phyloP scores from a whole-genome alignment of 2,113 vertebrate genomes.

The Cyprinodon brontotheroides region DNA sequence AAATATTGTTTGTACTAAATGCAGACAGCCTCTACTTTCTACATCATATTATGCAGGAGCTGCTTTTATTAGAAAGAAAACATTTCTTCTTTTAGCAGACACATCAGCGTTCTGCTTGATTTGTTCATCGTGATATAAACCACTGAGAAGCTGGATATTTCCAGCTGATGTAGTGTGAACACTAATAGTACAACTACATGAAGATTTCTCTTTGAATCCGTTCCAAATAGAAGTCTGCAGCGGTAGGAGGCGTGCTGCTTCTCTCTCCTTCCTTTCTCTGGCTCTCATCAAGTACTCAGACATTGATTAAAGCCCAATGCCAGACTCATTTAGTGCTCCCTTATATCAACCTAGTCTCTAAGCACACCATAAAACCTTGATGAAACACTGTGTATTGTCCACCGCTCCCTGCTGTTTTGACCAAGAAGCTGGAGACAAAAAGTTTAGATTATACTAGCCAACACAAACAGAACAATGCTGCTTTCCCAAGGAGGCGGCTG shows the following conservation, averaged over 20 bases:
- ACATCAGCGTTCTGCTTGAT: conserved; percentile 33
- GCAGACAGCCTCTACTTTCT: conserved; percentile 26
- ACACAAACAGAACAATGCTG: conserved; percentile 30
- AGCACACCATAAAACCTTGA: conserved; percentile 18
- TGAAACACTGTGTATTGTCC: conserved; percentile 16
- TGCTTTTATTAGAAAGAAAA: conserved; percentile 32
- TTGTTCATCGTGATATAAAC: conserved; percentile 21
- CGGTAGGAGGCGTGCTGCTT: conserved; percentile 24
- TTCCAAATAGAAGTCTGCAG: conserved; percentile 1
- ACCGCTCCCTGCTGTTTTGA: conserved; percentile 16
- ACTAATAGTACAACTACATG: background rate
- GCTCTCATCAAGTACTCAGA: conserved; percentile 48
- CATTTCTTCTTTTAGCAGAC: conserved; percentile 44
- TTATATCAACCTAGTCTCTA: conserved; percentile 23
- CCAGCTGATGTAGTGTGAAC: background rate
- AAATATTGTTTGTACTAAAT: background rate
- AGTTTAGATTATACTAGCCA: conserved; percentile 31
- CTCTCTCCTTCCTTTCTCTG: conserved; percentile 26
- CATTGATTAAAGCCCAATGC: conserved; percentile 36
- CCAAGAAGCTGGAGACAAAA: conserved; percentile 1
- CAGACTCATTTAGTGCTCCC: conserved; percentile 39
- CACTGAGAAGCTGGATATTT: conserved; percentile 31
- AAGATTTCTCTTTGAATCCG: background rate
- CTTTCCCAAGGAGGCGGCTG: conserved; percentile 26
- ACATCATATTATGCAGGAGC: conserved; percentile 30